Evolutionary conservation across 1,140 invertebrate genomes (phyloP).

Genomic region (Chironomus tepperi): DNA sequence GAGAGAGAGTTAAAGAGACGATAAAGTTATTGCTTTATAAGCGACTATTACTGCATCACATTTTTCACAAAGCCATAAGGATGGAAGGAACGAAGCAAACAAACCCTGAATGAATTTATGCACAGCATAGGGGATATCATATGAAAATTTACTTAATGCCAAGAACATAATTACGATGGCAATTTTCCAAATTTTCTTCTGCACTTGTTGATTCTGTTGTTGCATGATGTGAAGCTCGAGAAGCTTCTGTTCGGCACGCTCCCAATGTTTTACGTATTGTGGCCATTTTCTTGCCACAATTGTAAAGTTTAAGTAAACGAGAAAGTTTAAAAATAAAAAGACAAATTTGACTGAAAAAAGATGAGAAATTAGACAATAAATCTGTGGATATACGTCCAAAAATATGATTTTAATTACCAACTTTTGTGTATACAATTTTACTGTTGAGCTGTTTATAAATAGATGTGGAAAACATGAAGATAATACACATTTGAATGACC

Average conservation of each 20-base stretch:
- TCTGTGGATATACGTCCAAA: too few species aligned
- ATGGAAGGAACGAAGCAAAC: too few species aligned
- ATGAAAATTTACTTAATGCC: conserved; percentile 19
- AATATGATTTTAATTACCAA: not conserved
- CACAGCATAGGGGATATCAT: not conserved
- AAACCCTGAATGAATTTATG: too few species aligned
- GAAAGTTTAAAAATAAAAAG: not conserved
- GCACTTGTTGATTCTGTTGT: not conserved
- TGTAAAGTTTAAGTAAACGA: not conserved
- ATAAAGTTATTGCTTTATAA: too few species aligned
- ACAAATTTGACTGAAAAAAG: conserved; percentile 8
- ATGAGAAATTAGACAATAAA: not conserved
- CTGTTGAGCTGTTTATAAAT: conserved; percentile 17
- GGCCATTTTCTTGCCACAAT: not conserved
- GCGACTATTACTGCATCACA: too few species aligned
- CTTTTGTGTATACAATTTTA: conserved; percentile 14
- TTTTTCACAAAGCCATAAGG: too few species aligned
- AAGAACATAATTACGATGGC: not conserved
- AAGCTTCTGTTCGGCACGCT: not conserved
- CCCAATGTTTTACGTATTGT: conserved; percentile 9
- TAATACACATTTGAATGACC: not conserved
- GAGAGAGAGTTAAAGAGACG: too few species aligned
- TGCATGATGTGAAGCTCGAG: not conserved
- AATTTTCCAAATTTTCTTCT: not conserved
- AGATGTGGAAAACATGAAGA: not conserved